Evolutionary conservation across 1,140 invertebrate genomes (phyloP).

Genomic region (Drosophila arizonae): DNA sequence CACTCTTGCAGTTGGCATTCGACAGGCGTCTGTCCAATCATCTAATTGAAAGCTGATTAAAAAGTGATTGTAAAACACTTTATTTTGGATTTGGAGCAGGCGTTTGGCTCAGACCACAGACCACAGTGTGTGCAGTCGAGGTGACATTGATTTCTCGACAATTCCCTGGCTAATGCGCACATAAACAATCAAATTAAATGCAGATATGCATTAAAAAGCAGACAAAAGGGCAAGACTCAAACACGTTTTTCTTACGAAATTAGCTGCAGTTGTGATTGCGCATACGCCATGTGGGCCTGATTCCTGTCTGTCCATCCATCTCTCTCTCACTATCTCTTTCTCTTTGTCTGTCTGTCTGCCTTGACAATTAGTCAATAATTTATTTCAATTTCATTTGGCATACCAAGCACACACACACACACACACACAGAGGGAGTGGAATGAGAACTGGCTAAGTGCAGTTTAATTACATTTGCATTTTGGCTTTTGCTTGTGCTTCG

Average conservation of each 20-base stretch:
- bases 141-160: conserved; percentile 47
- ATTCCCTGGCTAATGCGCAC: conserved; percentile 48
- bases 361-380: conserved; percentile 82
- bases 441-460: conserved; percentile 59
- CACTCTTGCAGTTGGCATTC: background rate
- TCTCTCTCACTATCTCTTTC: background rate
- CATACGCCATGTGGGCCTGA: conserved; percentile 39
- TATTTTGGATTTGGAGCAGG: conserved; percentile 15
- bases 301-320: conserved; percentile 13
- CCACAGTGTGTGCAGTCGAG: conserved; percentile 10
- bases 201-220: conserved; percentile 41
- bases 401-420: conserved; percentile 55
- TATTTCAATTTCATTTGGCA: conserved; percentile 79
- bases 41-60: conserved; percentile 37
- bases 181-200: conserved; percentile 74
- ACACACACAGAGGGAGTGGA: background rate
- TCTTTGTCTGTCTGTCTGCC: conserved; percentile 39
- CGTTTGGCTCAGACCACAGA: conserved; percentile 17
- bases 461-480: conserved; percentile 78
- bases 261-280: conserved; percentile 61
- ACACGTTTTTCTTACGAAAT: conserved; percentile 58
- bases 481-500: conserved; percentile 42
- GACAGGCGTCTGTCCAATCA: conserved; percentile 19
- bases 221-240: background rate
- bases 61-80: conserved; percentile 29